Evolutionary conservation across 2,113 vertebrate genomes (phyloP), one percentile per base, ranked within the genome.

Genomic region (Eidolon helvum): DNA sequence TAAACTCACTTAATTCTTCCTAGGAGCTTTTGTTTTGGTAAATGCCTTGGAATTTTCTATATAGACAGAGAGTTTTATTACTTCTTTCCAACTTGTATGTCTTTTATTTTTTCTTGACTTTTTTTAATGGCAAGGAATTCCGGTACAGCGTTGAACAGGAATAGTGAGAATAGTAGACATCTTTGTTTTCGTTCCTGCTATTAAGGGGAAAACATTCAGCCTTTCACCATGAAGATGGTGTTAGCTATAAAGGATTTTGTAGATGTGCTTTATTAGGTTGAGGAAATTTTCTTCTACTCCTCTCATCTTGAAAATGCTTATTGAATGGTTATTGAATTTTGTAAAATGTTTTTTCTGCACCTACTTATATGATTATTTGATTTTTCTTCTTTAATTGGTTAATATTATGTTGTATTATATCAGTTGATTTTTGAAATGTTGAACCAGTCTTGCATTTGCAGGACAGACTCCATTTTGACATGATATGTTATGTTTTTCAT

Each of bases 351-450:
- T 93, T 79, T 82, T 43, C 26, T 40, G 33, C 18, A 59, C 72
- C 7, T 80, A 10, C 59, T 90, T 35, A 43, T 71, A 40, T 57
- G 65, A 53, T 79, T 26, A 43, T 91, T 61, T 90, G 45, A 7
- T 40, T 91, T 96, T 95, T 69, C 28, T 95, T 93, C 74, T 69
- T 66, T 94, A 71, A 38, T 53, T 40, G 50, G n/a, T 75, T 87
- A 53, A 22, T 68, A 4, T 33, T 89, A 78, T 38, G 71, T n/a
- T 61, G 8, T 48, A 72, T 65, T 74, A 50, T 40, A 40, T 72
- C 21, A 5, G 48, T 38, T 55, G 26, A 14, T 66, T 22, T 87
- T 71, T 74, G 24, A 66, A 91, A 75, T 69, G n/a, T 75, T 69
- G 68, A 84, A 45, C 43, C 50, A 71, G 33, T 59, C 55, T 79